Evolutionary conservation across 1,140 invertebrate genomes (phyloP).

Genomic region (Nixonia krombeini): DNA sequence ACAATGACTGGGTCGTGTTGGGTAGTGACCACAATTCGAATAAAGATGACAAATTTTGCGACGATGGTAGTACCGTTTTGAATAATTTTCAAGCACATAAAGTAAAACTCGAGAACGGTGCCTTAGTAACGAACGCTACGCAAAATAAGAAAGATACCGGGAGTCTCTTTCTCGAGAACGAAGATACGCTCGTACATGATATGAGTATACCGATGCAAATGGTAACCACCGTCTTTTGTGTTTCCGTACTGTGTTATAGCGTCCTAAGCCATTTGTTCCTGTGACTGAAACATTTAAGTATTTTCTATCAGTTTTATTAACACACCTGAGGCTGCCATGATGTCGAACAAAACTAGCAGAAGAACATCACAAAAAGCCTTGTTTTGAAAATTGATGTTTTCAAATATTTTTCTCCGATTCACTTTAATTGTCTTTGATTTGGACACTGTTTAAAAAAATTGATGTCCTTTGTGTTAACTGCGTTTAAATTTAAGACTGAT

Average conservation of each 20-base stretch:
- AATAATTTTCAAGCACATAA: conserved; percentile 18
- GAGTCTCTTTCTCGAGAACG: conserved; percentile 45
- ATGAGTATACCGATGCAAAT: conserved; percentile 68
- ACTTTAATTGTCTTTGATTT: not conserved
- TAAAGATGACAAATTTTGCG: conserved; percentile 47
- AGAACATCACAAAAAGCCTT: not conserved
- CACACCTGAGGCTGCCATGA: conserved; percentile 16
- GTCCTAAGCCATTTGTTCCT: conserved; percentile 69
- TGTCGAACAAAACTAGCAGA: conserved; percentile 24
- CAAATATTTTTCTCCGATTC: not conserved
- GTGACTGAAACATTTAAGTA: conserved; percentile 53
- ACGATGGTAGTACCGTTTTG: conserved; percentile 12
- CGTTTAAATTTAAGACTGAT: not conserved
- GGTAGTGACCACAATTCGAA: conserved; percentile 51
- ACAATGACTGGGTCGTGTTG: conserved; percentile 57
- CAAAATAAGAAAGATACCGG: conserved; percentile 53
- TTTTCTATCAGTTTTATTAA: conserved; percentile 26
- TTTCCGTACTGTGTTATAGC: conserved; percentile 71
- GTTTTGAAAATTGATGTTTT: not conserved
- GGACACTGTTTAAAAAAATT: not conserved
- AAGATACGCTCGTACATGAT: conserved; percentile 53
- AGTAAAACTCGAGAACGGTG: conserved; percentile 50
- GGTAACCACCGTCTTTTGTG: conserved; percentile 71
- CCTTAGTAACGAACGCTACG: conserved; percentile 54
- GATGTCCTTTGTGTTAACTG: not conserved